Conservation (phyloP, 1,140 invertebrate species). For the Hestina assimilis region DNA sequence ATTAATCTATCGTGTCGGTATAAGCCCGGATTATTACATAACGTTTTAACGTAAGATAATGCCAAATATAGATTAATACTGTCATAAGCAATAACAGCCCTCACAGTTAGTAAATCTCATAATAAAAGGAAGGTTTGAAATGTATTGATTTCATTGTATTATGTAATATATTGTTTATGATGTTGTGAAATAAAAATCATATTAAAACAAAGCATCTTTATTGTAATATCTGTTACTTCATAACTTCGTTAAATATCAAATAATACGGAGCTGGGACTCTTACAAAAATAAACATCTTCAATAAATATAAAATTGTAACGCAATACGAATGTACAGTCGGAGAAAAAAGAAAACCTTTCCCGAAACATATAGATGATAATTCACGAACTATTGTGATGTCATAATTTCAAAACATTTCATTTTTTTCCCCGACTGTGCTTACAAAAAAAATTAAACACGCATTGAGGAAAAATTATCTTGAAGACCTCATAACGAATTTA, state of each 20-base stretch:
- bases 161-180: background rate
- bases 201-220: conserved; percentile 75
- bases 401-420: too few relatives aligned
- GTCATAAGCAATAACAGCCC: too few relatives aligned
- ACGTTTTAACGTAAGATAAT: too few relatives aligned
- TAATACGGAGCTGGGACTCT: conserved; percentile 54
- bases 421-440: conserved; percentile 6
- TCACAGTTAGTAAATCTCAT: too few relatives aligned
- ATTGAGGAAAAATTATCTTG: background rate
- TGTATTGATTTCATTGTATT: too few relatives aligned
- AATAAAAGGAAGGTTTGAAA: too few relatives aligned
- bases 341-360: conserved; percentile 3
- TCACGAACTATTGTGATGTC: too few relatives aligned
- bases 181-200: conserved; percentile 31
- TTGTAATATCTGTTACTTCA: conserved; percentile 61
- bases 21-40: too few relatives aligned
- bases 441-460: conserved; percentile 2
- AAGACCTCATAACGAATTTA: background rate
- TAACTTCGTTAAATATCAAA: conserved; percentile 64
- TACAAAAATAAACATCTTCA: conserved; percentile 73
- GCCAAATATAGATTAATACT: too few relatives aligned
- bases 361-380: too few relatives aligned
- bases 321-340: conserved; percentile 26
- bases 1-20: too few relatives aligned
- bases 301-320: conserved; percentile 58